Evolutionary conservation across 2,888 invertebrate genomes (phyloP).

Genomic region (Caenorhabditis sp.): DNA sequence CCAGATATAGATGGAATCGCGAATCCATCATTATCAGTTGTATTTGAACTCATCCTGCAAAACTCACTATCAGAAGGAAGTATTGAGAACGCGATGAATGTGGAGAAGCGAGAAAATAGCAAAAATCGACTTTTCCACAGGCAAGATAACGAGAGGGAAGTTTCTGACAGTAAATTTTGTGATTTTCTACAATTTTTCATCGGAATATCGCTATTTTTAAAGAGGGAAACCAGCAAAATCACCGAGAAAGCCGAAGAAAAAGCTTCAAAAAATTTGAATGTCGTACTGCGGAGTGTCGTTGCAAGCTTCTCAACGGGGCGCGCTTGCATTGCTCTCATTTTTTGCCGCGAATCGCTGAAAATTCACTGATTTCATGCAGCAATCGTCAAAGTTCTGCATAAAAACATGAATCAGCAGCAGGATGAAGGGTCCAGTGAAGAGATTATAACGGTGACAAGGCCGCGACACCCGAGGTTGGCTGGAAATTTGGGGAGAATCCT

Average conservation of each 20-base stretch:
- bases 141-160: neutral
- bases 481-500: neutral
- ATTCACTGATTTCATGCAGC: neutral
- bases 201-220: neutral
- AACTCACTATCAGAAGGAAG: neutral
- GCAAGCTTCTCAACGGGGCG: neutral
- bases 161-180: neutral
- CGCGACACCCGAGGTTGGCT: slow-evolving; percentile 20
- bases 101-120: neutral
- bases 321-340: neutral
- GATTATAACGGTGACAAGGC: neutral
- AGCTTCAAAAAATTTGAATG: slow-evolving; percentile 18
- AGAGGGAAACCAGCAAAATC: neutral
- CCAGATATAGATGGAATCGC: slow-evolving; percentile 19
- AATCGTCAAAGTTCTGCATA: neutral
- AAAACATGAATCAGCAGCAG: neutral
- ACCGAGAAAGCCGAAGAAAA: neutral
- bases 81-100: neutral
- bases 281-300: slow-evolving; percentile 2
- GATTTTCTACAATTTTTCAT: neutral
- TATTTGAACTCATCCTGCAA: slow-evolving; percentile 16
- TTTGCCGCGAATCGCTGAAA: slow-evolving; percentile 4
- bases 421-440: slow-evolving; percentile 28
- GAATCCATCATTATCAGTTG: slow-evolving; percentile 15
- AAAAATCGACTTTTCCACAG: too few species aligned